Evolutionary conservation across 2,888 invertebrate genomes (phyloP).

Genomic region (Macrosiphum euphorbiae): DNA sequence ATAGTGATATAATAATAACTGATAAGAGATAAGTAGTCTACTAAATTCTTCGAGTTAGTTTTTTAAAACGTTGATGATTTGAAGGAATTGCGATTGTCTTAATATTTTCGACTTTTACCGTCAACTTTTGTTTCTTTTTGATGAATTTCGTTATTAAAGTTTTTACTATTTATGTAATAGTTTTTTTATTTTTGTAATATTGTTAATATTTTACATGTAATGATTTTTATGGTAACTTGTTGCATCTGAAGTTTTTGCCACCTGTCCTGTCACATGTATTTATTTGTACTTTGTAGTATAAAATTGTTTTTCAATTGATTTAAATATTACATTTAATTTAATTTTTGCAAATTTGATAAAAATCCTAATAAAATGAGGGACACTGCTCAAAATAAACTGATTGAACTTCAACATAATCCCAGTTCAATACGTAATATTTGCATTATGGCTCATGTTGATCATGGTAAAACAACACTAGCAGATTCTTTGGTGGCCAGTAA

Average conservation of each 20-base stretch:
- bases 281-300: background rate
- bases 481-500: constrained; percentile 95
- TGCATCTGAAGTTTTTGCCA: background rate
- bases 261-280: background rate
- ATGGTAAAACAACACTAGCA: constrained; percentile 97
- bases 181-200: background rate
- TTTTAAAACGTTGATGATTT: background rate
- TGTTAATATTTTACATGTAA: background rate
- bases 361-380: constrained; percentile 73
- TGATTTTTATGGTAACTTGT: background rate
- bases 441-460: constrained; percentile 98
- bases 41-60: background rate
- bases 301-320: background rate
- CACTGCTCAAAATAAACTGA: constrained; percentile 73
- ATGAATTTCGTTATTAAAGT: background rate
- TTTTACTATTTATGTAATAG: background rate
- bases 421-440: constrained; percentile 90
- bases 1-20: background rate
- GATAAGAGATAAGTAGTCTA: background rate
- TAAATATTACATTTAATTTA: background rate
- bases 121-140: background rate
- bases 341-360: background rate
- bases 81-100: background rate
- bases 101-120: background rate
- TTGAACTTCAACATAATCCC: constrained; percentile 77